phyloP scores from a whole-genome alignment of 2,888 invertebrate species.

The Microplitis deprimator region DNA sequence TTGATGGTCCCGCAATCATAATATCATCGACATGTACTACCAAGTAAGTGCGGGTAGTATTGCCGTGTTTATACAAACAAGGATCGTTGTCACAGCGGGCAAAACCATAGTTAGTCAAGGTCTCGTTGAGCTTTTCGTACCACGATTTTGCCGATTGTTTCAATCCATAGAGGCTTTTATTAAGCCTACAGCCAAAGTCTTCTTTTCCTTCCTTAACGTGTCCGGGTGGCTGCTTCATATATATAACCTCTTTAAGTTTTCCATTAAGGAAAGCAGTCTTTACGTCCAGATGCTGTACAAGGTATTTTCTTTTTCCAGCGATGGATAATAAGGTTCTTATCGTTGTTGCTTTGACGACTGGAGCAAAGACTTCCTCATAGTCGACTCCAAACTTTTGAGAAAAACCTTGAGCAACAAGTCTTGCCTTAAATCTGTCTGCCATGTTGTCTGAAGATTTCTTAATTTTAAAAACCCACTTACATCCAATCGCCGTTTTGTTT shows the following conservation, averaged over 20 bases:
- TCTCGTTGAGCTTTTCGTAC: conserved; percentile 46
- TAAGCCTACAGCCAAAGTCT: background rate
- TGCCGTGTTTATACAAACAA: conserved; percentile 33
- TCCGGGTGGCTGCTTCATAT: conserved; percentile 42
- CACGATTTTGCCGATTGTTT: conserved; percentile 23
- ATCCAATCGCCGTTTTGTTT: background rate
- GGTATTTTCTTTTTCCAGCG: conserved; percentile 45
- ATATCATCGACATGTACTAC: conserved; percentile 46
- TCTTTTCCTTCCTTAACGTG: background rate
- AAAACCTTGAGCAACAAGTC: conserved; percentile 55
- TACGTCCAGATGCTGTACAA: conserved; percentile 54
- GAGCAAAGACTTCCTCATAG: conserved; percentile 45
- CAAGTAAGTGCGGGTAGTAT: conserved; percentile 22
- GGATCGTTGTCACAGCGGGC: background rate
- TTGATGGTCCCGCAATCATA: conserved; percentile 39
- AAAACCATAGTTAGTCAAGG: conserved; percentile 30
- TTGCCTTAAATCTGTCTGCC: conserved; percentile 43
- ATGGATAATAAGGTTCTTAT: conserved; percentile 48
- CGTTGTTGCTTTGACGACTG: conserved; percentile 28
- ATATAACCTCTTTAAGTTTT: conserved; percentile 48
- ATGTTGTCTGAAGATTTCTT: background rate
- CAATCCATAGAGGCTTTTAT: conserved; percentile 4
- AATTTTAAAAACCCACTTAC: conserved; percentile 17
- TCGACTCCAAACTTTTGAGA: conserved; percentile 50
- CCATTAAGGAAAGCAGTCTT: conserved; percentile 49